Conservation (phyloP, 2,113 vertebrate species). For the Gasterosteus nipponicus region DNA sequence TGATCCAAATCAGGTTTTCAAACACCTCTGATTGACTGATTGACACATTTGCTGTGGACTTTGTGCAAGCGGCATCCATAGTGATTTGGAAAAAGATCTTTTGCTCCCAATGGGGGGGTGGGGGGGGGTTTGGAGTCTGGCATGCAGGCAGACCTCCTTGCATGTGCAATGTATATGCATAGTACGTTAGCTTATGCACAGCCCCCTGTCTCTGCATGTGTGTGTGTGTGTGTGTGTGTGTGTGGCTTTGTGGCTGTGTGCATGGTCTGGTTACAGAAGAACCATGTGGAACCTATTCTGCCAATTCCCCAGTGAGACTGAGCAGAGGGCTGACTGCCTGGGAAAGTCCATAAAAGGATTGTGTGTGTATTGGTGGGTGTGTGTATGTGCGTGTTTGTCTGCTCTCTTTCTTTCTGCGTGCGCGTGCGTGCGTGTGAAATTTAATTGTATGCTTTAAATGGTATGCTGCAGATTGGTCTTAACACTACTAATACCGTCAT, state of each 20-base stretch:
- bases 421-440: slow-evolving; percentile 22
- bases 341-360: slow-evolving; percentile 86
- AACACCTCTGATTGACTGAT: slow-evolving; percentile 19
- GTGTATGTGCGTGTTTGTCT: slow-evolving; percentile 54
- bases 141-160: slow-evolving; percentile 21
- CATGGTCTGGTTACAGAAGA: slow-evolving; percentile 66
- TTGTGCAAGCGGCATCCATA: slow-evolving; percentile 20
- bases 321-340: slow-evolving; percentile 79
- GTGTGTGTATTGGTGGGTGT: slow-evolving; percentile 73
- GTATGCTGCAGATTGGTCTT: slow-evolving; percentile 23
- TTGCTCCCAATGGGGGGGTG: slow-evolving; percentile 33
- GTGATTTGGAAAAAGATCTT: slow-evolving; percentile 37
- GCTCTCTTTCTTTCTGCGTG: background rate
- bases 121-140: slow-evolving; percentile 57
- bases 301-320: slow-evolving; percentile 83
- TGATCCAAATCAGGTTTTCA: slow-evolving; percentile 28
- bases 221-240: slow-evolving; percentile 40
- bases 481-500: slow-evolving; percentile 36
- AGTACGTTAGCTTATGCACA: slow-evolving; percentile 39
- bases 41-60: slow-evolving; percentile 41
- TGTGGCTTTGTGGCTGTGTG: slow-evolving; percentile 48
- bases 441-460: slow-evolving; percentile 66
- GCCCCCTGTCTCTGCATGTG: slow-evolving; percentile 33
- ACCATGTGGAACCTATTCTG: slow-evolving; percentile 88
- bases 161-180: slow-evolving; percentile 46